Conservation (phyloP, 2,888 invertebrate genomes). For the Agrypnus murinus region DNA sequence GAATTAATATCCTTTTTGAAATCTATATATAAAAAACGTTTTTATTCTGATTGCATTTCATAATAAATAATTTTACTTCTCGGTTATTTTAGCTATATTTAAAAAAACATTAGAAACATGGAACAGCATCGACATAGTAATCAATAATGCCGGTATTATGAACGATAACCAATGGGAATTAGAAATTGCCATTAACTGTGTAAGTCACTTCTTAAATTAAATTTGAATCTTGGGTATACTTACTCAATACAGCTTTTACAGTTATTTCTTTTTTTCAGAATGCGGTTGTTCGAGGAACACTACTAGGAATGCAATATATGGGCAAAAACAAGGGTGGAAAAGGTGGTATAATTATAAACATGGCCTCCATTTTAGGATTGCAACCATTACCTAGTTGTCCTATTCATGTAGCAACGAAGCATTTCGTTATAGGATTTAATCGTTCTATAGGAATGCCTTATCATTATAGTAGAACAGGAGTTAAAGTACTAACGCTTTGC, state of each 20-base stretch:
- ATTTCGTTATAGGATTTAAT: constrained; percentile 73
- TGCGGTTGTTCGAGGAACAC: constrained; percentile 71
- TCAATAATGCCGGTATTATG: constrained; percentile 87
- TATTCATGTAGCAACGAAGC: constrained; percentile 77
- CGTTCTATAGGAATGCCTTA: constrained; percentile 71
- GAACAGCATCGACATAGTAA: constrained; percentile 73
- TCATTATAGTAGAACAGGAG: constrained; percentile 66
- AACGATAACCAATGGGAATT: constrained; percentile 85
- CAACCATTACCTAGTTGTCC: constrained; percentile 74
- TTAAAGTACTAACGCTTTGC: constrained; percentile 70
- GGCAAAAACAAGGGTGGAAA: constrained; percentile 75
- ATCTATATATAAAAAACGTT: no score
- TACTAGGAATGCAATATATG: constrained; percentile 76
- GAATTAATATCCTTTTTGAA: no score
- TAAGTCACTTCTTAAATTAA: constrained; percentile 58
- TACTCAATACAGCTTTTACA: no score
- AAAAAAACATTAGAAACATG: constrained; percentile 65
- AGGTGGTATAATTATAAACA: constrained; percentile 81
- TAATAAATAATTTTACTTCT: no score
- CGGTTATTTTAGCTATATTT: constrained; percentile 69
- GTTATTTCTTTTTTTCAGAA: constrained; percentile 65
- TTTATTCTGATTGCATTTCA: no score
- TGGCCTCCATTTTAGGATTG: constrained; percentile 77
- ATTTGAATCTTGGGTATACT: no score
- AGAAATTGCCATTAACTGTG: constrained; percentile 75